phyloP scores from a whole-genome alignment of 2,113 vertebrate species.

The Damaliscus lunatus region DNA sequence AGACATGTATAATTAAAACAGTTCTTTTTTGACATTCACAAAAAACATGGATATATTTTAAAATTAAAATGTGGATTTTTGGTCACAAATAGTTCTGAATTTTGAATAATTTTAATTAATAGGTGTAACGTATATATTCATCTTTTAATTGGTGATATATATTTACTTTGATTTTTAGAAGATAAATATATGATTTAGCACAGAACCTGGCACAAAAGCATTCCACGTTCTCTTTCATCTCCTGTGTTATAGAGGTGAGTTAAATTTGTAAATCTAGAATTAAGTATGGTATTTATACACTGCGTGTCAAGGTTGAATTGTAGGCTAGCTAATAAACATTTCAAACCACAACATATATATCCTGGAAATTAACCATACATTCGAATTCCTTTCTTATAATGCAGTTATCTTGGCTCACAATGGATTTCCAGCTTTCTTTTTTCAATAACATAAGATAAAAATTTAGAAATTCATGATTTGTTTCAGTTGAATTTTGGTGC shows the following conservation, averaged over 20 bases:
- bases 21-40: neutral
- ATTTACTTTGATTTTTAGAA: constrained; percentile 18
- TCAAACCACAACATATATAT: neutral
- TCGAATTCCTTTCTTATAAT: neutral
- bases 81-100: neutral
- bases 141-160: neutral
- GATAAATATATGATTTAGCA: neutral
- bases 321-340: constrained; percentile 26
- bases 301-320: neutral
- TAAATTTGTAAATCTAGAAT: constrained; percentile 39
- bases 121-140: neutral
- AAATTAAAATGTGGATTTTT: constrained; percentile 16
- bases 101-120: neutral
- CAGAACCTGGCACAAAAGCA: neutral
- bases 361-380: neutral
- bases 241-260: neutral
- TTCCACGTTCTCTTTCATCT: neutral
- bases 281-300: neutral
- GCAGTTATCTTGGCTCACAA: constrained; percentile 15
- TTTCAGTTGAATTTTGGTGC: neutral
- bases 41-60: neutral
- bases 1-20: neutral
- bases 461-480: neutral
- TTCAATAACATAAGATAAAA: neutral
- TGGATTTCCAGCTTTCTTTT: neutral